Percentiles rank a stretch among this genome's conserved stretches.
Evolutionary conservation across 2,888 invertebrate species (phyloP).

Genomic region (Chloroclysta siterata): DNA sequence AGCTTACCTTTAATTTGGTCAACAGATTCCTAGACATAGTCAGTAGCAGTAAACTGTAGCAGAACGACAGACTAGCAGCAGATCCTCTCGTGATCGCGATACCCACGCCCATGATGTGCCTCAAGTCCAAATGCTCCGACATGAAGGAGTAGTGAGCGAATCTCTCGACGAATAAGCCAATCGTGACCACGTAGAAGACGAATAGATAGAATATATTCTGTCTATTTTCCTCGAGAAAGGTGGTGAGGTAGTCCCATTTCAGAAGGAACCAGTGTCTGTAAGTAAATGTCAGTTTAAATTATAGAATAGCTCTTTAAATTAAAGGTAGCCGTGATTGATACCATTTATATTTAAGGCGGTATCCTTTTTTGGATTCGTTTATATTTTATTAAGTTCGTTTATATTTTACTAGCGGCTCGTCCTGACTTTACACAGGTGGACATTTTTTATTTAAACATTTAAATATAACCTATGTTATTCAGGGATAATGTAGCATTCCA

Average conservation of each 20-base stretch:
- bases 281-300: slow-evolving; percentile 34
- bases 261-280: slow-evolving; percentile 88
- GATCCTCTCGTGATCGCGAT: slow-evolving; percentile 97
- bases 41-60: slow-evolving; percentile 94
- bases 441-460: too few species aligned
- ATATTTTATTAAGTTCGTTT: too few species aligned
- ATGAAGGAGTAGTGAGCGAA: slow-evolving; percentile 98
- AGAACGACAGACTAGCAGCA: slow-evolving; percentile 97
- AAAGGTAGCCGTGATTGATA: too few species aligned
- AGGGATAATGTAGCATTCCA: too few species aligned
- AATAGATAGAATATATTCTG: slow-evolving; percentile 98
- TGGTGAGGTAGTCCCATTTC: slow-evolving; percentile 94
- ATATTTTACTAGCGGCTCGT: too few species aligned
- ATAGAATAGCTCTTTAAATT: background rate
- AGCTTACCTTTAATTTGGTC: slow-evolving; percentile 91
- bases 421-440: too few species aligned
- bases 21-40: slow-evolving; percentile 97
- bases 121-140: slow-evolving; percentile 96
- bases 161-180: slow-evolving; percentile 96
- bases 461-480: too few species aligned
- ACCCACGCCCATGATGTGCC: slow-evolving; percentile 98
- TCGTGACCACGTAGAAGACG: slow-evolving; percentile 97
- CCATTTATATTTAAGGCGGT: too few species aligned
- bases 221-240: slow-evolving; percentile 97
- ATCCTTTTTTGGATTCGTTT: too few species aligned